Evolutionary conservation across 1,140 invertebrate species (phyloP).

Genomic region (Aphaenogaster rudis): DNA sequence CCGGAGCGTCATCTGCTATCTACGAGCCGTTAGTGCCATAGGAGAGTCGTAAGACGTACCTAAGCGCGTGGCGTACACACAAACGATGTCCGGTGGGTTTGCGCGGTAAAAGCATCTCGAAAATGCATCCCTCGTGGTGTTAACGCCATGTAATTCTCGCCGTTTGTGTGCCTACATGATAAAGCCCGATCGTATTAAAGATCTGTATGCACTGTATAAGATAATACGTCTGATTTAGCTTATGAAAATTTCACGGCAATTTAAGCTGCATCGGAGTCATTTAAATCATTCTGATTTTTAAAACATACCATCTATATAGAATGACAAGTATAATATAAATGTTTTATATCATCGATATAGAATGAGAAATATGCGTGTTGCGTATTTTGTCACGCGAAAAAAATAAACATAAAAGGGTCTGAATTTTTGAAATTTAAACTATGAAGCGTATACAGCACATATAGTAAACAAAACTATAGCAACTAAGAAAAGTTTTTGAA

Average conservation of each 20-base stretch:
- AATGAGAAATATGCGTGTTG: not conserved
- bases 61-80: constrained; percentile 61
- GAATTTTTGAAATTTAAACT: constrained; percentile 56
- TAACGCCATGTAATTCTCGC: not conserved
- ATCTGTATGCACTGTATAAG: not conserved
- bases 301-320: not conserved
- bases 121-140: constrained; percentile 69
- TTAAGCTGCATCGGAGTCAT: not conserved
- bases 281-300: not conserved
- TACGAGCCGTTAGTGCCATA: constrained; percentile 77
- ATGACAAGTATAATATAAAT: not conserved
- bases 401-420: not conserved
- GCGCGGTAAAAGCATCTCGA: constrained; percentile 65
- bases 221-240: not conserved
- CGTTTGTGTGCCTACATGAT: not conserved
- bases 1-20: constrained; percentile 85
- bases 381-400: constrained; percentile 20
- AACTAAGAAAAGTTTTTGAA: too few species aligned
- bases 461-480: too few species aligned
- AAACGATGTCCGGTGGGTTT: constrained; percentile 25
- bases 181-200: constrained; percentile 16
- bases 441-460: not conserved
- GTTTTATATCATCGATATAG: not conserved
- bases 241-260: constrained; percentile 20
- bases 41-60: constrained; percentile 70